Conservation (phyloP, 2,888 invertebrate species). For the Lepidocyrtoides sp. region DNA sequence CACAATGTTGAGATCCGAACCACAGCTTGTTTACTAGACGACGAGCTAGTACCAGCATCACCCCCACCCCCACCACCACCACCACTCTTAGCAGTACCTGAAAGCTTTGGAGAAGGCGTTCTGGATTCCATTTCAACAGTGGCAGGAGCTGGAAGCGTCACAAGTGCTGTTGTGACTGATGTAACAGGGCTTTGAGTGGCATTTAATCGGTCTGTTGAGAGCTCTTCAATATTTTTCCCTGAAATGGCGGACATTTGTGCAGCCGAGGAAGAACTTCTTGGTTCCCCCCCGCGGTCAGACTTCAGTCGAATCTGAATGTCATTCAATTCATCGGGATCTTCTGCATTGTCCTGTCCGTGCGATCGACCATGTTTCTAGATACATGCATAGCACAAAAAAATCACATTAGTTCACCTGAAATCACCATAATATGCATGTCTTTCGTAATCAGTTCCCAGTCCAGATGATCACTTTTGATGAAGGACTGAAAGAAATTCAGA, state of each 20-base stretch:
- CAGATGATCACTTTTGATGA: constrained; percentile 58
- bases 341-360: constrained; percentile 84
- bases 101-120: constrained; percentile 83
- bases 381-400: constrained; percentile 65
- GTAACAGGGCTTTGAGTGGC: constrained; percentile 84
- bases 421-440: neutral
- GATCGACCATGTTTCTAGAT: constrained; percentile 85
- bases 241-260: constrained; percentile 76
- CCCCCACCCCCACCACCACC: constrained; percentile 58
- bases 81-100: constrained; percentile 63
- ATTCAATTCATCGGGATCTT: constrained; percentile 87
- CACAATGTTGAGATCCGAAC: constrained; percentile 85
- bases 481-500: constrained; percentile 45
- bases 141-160: constrained; percentile 85
- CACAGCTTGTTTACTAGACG: constrained; percentile 83
- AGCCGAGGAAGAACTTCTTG: constrained; percentile 78
- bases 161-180: constrained; percentile 85
- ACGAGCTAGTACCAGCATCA: constrained; percentile 50
- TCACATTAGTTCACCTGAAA: constrained; percentile 25
- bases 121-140: constrained; percentile 85
- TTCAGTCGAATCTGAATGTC: constrained; percentile 87
- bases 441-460: constrained; percentile 50
- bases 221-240: constrained; percentile 73
- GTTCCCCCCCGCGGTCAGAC: constrained; percentile 79
- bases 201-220: constrained; percentile 82